These are phyloP conservation scores for Taenaris catops DNA, from an alignment of 2,888 invertebrate species.

Conservation along the genomic window DNA sequence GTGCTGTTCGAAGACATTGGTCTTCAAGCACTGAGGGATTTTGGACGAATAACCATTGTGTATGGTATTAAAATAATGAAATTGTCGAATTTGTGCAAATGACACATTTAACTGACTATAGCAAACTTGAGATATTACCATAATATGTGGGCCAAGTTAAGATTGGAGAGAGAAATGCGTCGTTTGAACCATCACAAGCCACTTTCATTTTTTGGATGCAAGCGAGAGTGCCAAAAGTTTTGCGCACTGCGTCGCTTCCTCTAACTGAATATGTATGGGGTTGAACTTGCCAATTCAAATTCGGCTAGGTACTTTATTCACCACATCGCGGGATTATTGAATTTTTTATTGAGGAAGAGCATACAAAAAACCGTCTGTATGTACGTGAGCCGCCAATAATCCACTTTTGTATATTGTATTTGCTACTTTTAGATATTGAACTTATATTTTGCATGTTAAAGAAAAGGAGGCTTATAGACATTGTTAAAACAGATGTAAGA, in stretches of 20 bases:
- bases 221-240: constrained; percentile 77
- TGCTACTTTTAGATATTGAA: constrained; percentile 7
- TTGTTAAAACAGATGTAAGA: too few relatives aligned
- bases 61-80: not conserved
- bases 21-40: too few relatives aligned
- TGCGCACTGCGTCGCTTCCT: constrained; percentile 69
- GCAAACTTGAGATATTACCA: constrained; percentile 17
- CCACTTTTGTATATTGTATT: constrained; percentile 9
- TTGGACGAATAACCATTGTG: too few relatives aligned
- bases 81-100: not conserved
- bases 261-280: constrained; percentile 67
- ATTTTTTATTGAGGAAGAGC: constrained; percentile 27
- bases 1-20: not conserved
- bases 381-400: constrained; percentile 8
- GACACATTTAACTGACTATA: constrained; percentile 6
- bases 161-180: constrained; percentile 45
- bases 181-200: constrained; percentile 43
- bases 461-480: too few relatives aligned
- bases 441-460: not conserved
- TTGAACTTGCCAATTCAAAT: constrained; percentile 69
- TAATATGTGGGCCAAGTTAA: constrained; percentile 32
- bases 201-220: constrained; percentile 75
- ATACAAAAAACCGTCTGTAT: constrained; percentile 6
- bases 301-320: constrained; percentile 49
- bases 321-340: constrained; percentile 50